Evolutionary conservation across 1,140 invertebrate species (phyloP), one percentile per base, ranked within the genome.

Genomic region (Drosophila melanica): DNA sequence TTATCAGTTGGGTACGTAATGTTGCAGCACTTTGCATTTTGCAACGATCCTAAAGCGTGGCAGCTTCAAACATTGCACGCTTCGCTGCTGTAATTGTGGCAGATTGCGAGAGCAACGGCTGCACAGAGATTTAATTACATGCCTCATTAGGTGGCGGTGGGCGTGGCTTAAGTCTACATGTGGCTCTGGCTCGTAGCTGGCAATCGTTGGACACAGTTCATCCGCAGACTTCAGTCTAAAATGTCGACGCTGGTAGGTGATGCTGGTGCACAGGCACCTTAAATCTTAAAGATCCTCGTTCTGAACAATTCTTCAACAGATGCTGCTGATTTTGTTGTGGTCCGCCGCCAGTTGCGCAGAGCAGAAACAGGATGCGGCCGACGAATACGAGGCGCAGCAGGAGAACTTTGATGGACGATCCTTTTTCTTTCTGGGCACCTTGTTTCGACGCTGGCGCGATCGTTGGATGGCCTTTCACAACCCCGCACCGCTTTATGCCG

Each of bases 381-480:
- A 75, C 6, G 62, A 71, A 5, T 1, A 11, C 3, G 42, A 69
- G 11, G 16, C 50, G 3, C 53, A 57, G 7, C 63, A 70, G 1
- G 66, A 69, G 1, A 44, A 67, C 23, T 55, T 70, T 1, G 82
- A 86, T 35, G 82, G 82, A 14, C 71, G 82, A 2, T 86, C 82
- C 0, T 86, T 86, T 18, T 87, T 67, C 14, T 79, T 86, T 58
- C 35, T 86, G 50, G 82, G 82, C 7, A 69, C 68, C 0, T 33
- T 86, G 9, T 86, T 86, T n/a, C 79, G 82, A 14, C 82, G 82
- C 9, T 86, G 82, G 82, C 79, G 82, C 9, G 77, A 86, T 82
- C 82, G 82, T 6, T 86, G 82, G 82, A 23, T 77, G 50, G 79
- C 82, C 14, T 79, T 67, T 23, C 64, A 86, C n/a, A 79, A 60